Evolutionary conservation across 2,797 vertebrate genomes (phyloP).

Genomic region (Lacerta agilis): DNA sequence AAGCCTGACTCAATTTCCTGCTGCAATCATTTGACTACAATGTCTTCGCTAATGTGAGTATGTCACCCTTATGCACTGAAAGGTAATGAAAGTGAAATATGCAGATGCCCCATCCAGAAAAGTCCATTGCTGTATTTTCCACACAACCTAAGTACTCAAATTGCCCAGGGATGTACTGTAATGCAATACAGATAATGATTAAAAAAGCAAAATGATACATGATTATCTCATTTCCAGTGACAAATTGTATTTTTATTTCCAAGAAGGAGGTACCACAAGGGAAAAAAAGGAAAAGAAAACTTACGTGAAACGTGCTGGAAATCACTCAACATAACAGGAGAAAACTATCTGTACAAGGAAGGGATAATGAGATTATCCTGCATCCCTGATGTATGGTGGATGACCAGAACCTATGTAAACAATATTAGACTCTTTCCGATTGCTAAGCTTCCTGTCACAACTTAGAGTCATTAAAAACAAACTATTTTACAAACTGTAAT

Average conservation of each 20-base stretch:
- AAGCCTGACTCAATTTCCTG: slow-evolving; percentile 13
- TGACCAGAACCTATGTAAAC: slow-evolving; percentile 51
- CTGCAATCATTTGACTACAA: slow-evolving; percentile 27
- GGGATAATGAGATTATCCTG: slow-evolving; percentile 21
- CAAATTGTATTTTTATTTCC: slow-evolving; percentile 60
- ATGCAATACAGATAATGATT: slow-evolving; percentile 31
- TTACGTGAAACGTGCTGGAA: slow-evolving; percentile 2
- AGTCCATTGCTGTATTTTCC: slow-evolving; percentile 37
- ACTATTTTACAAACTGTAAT: slow-evolving; percentile 23
- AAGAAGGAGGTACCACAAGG: slow-evolving; percentile 20
- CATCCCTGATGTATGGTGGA: slow-evolving; percentile 17
- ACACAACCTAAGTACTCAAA: slow-evolving; percentile 45
- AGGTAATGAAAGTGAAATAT: slow-evolving; percentile 9
- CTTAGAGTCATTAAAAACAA: slow-evolving; percentile 35
- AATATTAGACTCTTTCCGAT: slow-evolving; percentile 38
- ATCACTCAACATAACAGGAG: slow-evolving; percentile 22
- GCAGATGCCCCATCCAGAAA: slow-evolving; percentile 5
- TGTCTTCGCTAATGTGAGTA: slow-evolving; percentile 28
- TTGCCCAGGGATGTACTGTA: slow-evolving; percentile 36
- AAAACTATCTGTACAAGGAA: slow-evolving; percentile 31
- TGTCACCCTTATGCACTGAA: slow-evolving; percentile 23
- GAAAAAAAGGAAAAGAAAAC: slow-evolving; percentile 35
- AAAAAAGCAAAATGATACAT: slow-evolving; percentile 47
- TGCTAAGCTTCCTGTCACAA: slow-evolving; percentile 45
- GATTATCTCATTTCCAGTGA: slow-evolving; percentile 55